Conservation (phyloP, 1,140 invertebrate species). For the Patella vulgata region DNA sequence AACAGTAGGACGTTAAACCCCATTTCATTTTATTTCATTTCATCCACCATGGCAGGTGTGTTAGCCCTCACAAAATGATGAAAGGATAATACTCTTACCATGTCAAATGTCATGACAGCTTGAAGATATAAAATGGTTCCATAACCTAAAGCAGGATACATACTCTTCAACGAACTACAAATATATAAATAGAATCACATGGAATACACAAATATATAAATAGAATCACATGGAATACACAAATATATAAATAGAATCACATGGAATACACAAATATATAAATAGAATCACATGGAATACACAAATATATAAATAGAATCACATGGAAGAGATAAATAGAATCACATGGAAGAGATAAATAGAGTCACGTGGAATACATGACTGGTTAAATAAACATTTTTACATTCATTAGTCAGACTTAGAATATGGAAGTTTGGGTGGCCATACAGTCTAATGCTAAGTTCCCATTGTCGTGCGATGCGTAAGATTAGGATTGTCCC, state of each 20-base stretch:
- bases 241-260: background rate
- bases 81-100: no score
- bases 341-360: background rate
- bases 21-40: no score
- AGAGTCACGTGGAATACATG: background rate
- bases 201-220: no score
- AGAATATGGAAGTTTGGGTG: no score
- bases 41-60: no score
- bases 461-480: no score
- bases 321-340: background rate
- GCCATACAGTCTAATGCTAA: no score
- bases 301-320: background rate
- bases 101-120: constrained; percentile 92
- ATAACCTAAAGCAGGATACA: constrained; percentile 93
- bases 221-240: background rate
- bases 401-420: no score
- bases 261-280: background rate
- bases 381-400: no score
- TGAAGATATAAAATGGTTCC: constrained; percentile 91
- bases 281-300: background rate
- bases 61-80: no score
- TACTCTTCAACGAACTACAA: constrained; percentile 80
- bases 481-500: no score
- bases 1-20: no score
- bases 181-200: constrained; percentile 29